phyloP scores from a whole-genome alignment of 2,797 vertebrate genomes.

The Peromyscus attwateri region DNA sequence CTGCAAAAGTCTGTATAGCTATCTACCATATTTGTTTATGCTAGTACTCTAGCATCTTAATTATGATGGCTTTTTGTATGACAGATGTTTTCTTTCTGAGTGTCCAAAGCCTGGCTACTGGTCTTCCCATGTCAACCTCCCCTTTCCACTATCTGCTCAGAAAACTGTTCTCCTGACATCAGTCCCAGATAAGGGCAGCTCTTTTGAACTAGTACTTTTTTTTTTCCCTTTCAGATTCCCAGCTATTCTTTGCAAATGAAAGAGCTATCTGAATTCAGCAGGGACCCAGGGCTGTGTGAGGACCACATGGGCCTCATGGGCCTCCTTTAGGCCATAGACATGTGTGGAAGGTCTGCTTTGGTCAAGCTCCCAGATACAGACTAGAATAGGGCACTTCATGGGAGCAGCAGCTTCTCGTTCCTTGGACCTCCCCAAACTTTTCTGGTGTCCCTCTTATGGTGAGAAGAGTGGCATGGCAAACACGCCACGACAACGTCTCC shows the following conservation, averaged over 20 bases:
- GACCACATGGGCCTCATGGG: background rate
- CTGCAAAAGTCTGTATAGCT: background rate
- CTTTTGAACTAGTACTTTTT: background rate
- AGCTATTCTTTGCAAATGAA: background rate
- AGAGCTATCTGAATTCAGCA: background rate
- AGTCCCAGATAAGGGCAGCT: background rate
- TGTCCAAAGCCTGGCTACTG: conserved; percentile 44
- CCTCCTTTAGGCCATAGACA: background rate
- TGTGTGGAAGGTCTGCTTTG: background rate
- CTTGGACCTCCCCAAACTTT: background rate
- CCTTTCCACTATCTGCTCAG: conserved; percentile 37
- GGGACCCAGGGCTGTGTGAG: background rate
- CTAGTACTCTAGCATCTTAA: background rate
- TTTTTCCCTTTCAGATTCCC: background rate
- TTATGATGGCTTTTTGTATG: background rate
- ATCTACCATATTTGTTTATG: background rate
- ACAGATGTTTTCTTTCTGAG: conserved; percentile 81
- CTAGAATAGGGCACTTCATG: background rate
- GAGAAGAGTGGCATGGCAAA: background rate
- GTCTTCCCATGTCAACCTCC: conserved; percentile 50
- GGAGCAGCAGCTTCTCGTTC: background rate
- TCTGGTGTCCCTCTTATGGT: conserved; percentile 2
- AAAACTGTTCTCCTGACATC: background rate
- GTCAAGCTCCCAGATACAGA: background rate
- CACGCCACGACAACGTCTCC: background rate